Percentiles rank a stretch among this genome's conserved stretches.
phyloP scores from a whole-genome alignment of 2,888 invertebrate species.

The Sinelater perroti region DNA sequence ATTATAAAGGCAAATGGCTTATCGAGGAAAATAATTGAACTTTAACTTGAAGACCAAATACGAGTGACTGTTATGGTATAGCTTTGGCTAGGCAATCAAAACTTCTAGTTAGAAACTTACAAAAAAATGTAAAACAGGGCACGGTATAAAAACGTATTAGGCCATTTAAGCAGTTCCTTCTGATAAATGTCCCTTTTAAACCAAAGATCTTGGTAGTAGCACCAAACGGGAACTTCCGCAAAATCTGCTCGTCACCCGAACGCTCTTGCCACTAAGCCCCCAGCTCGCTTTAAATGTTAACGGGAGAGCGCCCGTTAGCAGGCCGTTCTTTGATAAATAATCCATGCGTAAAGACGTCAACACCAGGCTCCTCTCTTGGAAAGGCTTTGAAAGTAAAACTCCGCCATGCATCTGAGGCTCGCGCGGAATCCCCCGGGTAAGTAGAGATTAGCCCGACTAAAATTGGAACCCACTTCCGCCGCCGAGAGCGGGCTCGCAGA shows the following conservation, averaged over 20 bases:
- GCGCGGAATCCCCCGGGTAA: constrained; percentile 4
- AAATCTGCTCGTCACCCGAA: constrained; percentile 1
- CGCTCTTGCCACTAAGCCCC: constrained; percentile 18
- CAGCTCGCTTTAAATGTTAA: constrained; percentile 20
- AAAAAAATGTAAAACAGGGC: too few species aligned
- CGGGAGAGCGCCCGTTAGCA: constrained; percentile 14
- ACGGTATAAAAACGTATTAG: too few species aligned
- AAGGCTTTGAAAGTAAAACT: constrained; percentile 21
- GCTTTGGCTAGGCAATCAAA: too few species aligned
- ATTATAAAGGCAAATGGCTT: too few species aligned
- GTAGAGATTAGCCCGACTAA: constrained; percentile 15
- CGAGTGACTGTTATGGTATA: too few species aligned
- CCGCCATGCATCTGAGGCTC: constrained; percentile 14
- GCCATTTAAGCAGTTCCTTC: too few species aligned
- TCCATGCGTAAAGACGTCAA: constrained; percentile 29
- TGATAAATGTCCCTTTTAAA: too few species aligned
- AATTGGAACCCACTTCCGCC: constrained; percentile 13
- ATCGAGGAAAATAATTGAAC: too few species aligned
- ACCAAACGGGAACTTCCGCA: too few species aligned
- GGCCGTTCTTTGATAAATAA: constrained; percentile 25
- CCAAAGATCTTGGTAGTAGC: too few species aligned
- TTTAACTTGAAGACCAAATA: too few species aligned
- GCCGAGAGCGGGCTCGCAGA: constrained; percentile 1
- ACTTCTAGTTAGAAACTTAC: too few species aligned
- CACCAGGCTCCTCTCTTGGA: constrained; percentile 11